Base-by-base conservation (phyloP, 2,113 vertebrate genomes). In the human (Homo sapiens) region DNA sequence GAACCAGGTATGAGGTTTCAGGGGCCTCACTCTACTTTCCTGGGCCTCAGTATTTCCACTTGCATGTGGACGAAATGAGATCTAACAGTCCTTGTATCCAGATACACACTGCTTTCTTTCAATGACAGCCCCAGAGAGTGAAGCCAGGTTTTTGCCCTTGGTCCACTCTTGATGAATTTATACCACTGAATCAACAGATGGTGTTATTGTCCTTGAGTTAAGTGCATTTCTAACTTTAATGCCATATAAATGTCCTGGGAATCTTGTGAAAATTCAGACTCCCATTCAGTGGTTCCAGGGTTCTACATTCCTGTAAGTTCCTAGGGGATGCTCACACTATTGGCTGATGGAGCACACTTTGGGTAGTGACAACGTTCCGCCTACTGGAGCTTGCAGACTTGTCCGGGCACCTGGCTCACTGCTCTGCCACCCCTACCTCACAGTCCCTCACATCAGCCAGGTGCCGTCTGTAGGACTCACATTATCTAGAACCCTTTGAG, bases 211-310 rank as follows among this genome's bases (percentile, higher is more conserved):
- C 18, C 4, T 35, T 50, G 6, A 9, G 45, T 8, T 18, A 45
- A 55, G 10, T 23, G 72, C 23, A 45, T 68, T n/a, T 75, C 64
- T 88, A 35, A 6, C 25, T 27, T 55, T 22, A n/a, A 43, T 22
- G 23, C 6, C 1, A 0, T 9, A 2, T 13, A 25, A 8, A 0
- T 25, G 5, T 64, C 43, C 40, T 3, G 32, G 1, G 17, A 22
- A 35, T 13, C 45, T 25, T 17, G 23, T 2, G 38, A 48, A 38
- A 72, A 12, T 23, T 1, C 2, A 35, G 9, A 27, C 5, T 12
- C 14, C 1, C 2, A 2, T n/a, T 20, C 16, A 35, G 6, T 18
- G 4, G 23, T 10, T 25, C 18, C 1, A 16, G 10, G 11, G 4
- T 13, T 64, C 57, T 22, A 38, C 12, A 1, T 18, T 61, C 48